phyloP scores from a whole-genome alignment of 92 coral and sea anemone genomes.

The Montipora capitata region DNA sequence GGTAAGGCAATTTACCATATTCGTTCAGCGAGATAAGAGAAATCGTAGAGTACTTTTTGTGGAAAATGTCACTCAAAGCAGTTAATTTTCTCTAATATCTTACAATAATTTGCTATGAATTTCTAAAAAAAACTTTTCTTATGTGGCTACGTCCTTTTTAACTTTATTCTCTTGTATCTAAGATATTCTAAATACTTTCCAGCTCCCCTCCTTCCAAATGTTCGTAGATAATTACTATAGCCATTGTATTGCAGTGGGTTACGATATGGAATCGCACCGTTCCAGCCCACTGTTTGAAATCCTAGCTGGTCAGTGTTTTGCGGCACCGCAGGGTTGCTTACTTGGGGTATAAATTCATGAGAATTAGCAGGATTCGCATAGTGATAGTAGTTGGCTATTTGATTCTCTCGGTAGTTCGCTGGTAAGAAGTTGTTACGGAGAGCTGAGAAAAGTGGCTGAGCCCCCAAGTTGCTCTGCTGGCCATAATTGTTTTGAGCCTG shows the following conservation, averaged over 20 bases:
- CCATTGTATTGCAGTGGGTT: conserved; percentile 38
- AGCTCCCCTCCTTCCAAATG: conserved; percentile 85
- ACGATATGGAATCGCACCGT: conserved; percentile 38
- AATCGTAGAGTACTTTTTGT: background rate
- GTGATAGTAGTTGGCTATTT: conserved; percentile 55
- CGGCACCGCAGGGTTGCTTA: conserved; percentile 31
- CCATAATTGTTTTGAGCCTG: conserved; percentile 7
- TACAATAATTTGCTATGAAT: conserved; percentile 13
- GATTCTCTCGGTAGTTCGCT: conserved; percentile 49
- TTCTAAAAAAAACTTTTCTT: conserved; percentile 1
- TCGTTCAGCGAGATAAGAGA: too few relatives aligned
- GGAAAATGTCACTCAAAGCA: background rate
- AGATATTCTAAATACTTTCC: conserved; percentile 41
- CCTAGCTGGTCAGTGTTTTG: conserved; percentile 43
- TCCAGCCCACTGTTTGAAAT: conserved; percentile 65
- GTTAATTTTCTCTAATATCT: conserved; percentile 13
- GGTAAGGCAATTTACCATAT: too few relatives aligned
- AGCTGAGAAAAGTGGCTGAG: conserved; percentile 39
- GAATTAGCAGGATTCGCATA: conserved; percentile 14
- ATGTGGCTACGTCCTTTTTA: conserved; percentile 30
- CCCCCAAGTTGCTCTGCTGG: conserved; percentile 54
- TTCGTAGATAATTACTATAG: conserved; percentile 78
- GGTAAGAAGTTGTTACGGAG: conserved; percentile 43
- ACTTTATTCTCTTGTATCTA: conserved; percentile 43
- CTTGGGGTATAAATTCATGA: conserved; percentile 20